A percentile compares a stretch with the other conserved stretches of the same genome.
phyloP scores from a whole-genome alignment of 2,888 invertebrate genomes.

The Steromphala cineraria region DNA sequence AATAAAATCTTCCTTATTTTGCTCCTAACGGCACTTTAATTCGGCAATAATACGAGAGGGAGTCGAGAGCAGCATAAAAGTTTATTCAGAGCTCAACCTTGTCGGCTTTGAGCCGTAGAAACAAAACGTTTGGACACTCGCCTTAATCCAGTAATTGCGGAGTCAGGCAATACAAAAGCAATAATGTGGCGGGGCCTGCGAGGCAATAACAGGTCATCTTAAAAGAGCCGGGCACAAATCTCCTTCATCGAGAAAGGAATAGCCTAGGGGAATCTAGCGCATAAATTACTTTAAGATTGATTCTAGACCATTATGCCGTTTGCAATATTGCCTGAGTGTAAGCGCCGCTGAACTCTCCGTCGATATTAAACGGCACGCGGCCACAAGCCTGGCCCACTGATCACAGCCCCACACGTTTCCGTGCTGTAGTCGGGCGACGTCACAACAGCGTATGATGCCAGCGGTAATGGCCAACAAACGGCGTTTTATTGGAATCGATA shows the following conservation, averaged over 20 bases:
- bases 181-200: background rate
- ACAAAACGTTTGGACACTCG: constrained; percentile 10
- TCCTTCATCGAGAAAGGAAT: constrained; percentile 2
- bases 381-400: background rate
- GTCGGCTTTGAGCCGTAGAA: background rate
- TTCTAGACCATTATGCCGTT: constrained; percentile 7
- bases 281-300: constrained; percentile 24
- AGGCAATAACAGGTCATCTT: constrained; percentile 13
- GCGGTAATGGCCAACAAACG: constrained; percentile 14
- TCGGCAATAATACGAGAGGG: background rate
- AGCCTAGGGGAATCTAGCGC: constrained; percentile 11
- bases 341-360: background rate
- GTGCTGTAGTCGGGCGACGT: background rate
- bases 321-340: constrained; percentile 6
- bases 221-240: constrained; percentile 13
- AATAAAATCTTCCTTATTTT: constrained; percentile 1
- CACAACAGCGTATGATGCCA: background rate
- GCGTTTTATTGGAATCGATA: constrained; percentile 21
- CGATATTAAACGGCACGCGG: background rate
- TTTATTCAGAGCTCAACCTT: background rate
- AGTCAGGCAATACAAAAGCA: background rate
- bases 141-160: background rate
- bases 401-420: background rate
- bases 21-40: background rate
- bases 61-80: background rate